Conservation (phyloP, 2,113 vertebrate genomes). For the Gorilla gorilla region DNA sequence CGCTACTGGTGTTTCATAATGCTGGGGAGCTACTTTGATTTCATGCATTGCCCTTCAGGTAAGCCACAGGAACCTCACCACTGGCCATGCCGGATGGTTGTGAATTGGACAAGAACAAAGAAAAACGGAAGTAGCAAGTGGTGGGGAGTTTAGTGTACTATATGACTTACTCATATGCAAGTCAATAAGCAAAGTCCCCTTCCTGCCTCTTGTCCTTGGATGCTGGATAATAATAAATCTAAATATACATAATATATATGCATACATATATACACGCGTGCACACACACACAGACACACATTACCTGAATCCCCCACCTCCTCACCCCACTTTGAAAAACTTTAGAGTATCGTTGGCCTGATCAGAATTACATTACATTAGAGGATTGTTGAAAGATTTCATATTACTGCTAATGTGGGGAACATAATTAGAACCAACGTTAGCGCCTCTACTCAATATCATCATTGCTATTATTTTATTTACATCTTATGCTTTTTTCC, state of each 20-base stretch:
- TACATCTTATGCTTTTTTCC: not conserved
- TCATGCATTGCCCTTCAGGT: not conserved
- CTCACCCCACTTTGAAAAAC: not conserved
- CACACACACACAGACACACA: not conserved
- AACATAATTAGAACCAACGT: not conserved
- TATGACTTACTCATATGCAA: not conserved
- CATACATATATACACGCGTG: too few species aligned
- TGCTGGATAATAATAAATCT: not conserved
- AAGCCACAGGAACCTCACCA: not conserved
- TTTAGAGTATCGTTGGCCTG: not conserved
- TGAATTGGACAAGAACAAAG: not conserved
- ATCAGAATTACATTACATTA: not conserved
- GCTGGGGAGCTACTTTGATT: slow-evolving; percentile 20
- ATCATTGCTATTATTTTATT: not conserved
- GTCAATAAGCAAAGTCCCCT: not conserved
- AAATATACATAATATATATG: not conserved
- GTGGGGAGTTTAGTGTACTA: not conserved
- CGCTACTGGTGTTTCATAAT: not conserved
- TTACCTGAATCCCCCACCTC: not conserved
- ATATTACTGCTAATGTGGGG: not conserved
- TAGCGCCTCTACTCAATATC: not conserved
- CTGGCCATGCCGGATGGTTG: not conserved
- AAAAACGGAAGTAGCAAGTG: not conserved
- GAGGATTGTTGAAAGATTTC: not conserved
- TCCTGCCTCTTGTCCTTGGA: not conserved